phyloP scores from a whole-genome alignment of 2,888 invertebrate genomes.

The Heteropelma amictum region DNA sequence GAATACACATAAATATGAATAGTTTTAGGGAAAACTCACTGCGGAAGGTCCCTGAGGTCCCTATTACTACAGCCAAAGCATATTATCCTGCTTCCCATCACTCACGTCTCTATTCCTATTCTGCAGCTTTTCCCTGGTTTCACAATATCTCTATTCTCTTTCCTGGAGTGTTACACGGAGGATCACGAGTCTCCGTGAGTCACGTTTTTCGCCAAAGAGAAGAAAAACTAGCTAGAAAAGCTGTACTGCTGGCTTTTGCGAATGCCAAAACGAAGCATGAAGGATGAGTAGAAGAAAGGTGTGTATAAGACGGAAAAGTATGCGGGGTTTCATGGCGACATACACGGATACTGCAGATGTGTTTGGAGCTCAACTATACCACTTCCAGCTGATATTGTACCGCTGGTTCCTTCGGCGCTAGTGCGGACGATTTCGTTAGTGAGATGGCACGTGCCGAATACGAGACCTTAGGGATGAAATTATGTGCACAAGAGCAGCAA shows the following conservation, averaged over 20 bases:
- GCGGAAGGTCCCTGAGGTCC: slow-evolving; percentile 57
- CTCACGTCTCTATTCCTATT: slow-evolving; percentile 24
- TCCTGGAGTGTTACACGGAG: neutral
- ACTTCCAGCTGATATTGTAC: slow-evolving; percentile 9
- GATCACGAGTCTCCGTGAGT: slow-evolving; percentile 42
- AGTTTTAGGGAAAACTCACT: neutral
- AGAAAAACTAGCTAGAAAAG: slow-evolving; percentile 35
- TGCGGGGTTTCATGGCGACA: slow-evolving; percentile 16
- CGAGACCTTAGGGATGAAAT: slow-evolving; percentile 47
- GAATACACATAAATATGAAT: neutral
- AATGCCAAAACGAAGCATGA: slow-evolving; percentile 26
- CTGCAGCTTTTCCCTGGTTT: neutral
- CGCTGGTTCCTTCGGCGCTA: slow-evolving; percentile 20
- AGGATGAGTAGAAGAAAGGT: slow-evolving; percentile 22
- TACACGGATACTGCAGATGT: slow-evolving; percentile 8
- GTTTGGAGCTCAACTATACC: slow-evolving; percentile 31
- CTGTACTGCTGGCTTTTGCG: neutral
- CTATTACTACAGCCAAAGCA: slow-evolving; percentile 44
- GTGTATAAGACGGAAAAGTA: slow-evolving; percentile 4
- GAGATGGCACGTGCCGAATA: slow-evolving; percentile 56
- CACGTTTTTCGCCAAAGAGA: slow-evolving; percentile 57
- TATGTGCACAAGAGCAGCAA: slow-evolving; percentile 34
- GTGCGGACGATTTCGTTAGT: slow-evolving; percentile 59
- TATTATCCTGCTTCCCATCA: slow-evolving; percentile 35
- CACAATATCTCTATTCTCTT: slow-evolving; percentile 9